Evolutionary conservation across 2,113 vertebrate genomes (phyloP).

Genomic region (Pedetes capensis): DNA sequence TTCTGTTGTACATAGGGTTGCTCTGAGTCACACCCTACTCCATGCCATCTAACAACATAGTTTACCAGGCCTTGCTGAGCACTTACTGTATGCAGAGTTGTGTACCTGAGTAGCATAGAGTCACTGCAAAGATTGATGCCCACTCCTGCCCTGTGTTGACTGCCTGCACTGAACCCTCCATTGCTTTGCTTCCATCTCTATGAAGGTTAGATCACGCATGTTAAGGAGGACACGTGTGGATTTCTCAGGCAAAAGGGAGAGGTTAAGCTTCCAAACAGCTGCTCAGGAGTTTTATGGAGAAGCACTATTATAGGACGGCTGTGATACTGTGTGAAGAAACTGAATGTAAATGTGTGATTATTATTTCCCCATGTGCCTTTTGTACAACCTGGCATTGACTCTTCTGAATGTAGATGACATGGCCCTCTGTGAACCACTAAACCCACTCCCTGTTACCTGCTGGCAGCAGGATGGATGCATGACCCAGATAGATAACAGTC

Average conservation of each 20-base stretch:
- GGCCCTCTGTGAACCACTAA: not conserved
- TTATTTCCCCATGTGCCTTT: not conserved
- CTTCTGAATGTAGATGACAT: not conserved
- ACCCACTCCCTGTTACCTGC: not conserved
- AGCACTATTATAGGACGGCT: not conserved
- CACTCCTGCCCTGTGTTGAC: not conserved
- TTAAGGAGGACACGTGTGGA: not conserved
- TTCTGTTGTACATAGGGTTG: too few species aligned
- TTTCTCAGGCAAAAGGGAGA: not conserved
- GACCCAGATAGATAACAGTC: not conserved
- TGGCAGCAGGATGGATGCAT: fast-evolving
- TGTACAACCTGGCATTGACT: not conserved
- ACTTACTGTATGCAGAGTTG: not conserved
- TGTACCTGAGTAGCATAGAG: not conserved
- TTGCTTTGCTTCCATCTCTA: not conserved
- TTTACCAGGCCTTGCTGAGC: not conserved
- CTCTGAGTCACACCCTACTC: too few species aligned
- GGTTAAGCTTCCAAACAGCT: not conserved
- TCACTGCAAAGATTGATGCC: too few species aligned
- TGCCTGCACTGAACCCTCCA: not conserved
- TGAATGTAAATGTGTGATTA: not conserved
- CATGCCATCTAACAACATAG: too few species aligned
- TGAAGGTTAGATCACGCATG: not conserved
- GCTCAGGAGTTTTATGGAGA: not conserved
- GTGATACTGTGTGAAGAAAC: not conserved